Evolutionary conservation across 2,113 vertebrate species (phyloP).

Genomic region (Chamaea fasciata): DNA sequence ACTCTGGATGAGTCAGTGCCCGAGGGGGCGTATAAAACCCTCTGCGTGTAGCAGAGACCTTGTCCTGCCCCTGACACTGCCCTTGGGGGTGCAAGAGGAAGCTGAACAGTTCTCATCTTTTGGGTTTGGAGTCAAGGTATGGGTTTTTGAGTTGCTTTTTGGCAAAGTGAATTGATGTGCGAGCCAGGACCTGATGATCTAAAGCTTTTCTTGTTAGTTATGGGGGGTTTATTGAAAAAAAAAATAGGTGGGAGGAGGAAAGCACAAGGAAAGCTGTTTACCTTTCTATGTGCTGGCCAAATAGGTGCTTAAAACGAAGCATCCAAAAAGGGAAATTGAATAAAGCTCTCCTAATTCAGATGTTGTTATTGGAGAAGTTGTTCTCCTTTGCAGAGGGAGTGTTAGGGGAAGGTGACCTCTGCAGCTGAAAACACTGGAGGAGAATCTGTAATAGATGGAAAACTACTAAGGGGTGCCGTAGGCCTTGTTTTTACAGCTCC

Average conservation of each 20-base stretch:
- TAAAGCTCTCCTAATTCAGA: rapidly evolving
- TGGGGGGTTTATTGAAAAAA: not conserved
- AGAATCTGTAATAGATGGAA: not conserved
- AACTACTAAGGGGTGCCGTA: rapidly evolving
- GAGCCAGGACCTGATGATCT: rapidly evolving
- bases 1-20: not conserved
- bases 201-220: not conserved
- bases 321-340: rapidly evolving
- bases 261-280: rapidly evolving
- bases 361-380: not conserved
- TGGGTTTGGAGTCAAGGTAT: rapidly evolving
- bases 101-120: rapidly evolving
- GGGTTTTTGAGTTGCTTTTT: not conserved
- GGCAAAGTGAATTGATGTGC: rapidly evolving
- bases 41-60: rapidly evolving
- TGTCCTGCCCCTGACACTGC: rapidly evolving
- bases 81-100: rapidly evolving
- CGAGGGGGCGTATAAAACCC: not conserved
- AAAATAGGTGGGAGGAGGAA: not conserved
- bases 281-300: not conserved
- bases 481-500: not conserved
- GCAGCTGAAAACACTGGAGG: not conserved
- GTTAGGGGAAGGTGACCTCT: not conserved
- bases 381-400: not conserved
- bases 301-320: not conserved